Evolutionary conservation across 2,888 invertebrate genomes (phyloP), one percentile per base, ranked within the genome.

Genomic region (Atethmia centrago): DNA sequence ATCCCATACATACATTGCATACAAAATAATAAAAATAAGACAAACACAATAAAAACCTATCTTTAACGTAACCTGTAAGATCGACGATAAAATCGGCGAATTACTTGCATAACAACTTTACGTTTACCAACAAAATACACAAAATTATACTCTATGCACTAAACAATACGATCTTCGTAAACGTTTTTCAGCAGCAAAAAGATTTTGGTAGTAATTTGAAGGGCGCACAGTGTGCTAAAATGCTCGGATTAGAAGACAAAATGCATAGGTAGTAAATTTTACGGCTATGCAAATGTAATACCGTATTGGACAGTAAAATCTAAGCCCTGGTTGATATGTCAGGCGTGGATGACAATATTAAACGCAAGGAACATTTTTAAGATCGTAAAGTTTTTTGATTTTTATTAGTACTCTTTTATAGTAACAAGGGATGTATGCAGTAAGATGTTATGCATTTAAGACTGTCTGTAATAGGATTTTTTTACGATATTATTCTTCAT

Each of bases 261-360:
- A 95, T 94, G 95, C 95, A 94, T 94, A 92, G 93, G 94, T 92
- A 91, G 94, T 95, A 94, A 95, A 94, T 90, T 96, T 96, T 96
- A 96, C 93, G 95, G 91, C 91, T 95, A 96, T 96, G 96, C 95
- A 96, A 96, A 96, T 96, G 91, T 88, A 89, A 90, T 87, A 89
- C 88, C 88, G 90, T 90, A 93, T 92, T 91, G 92, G 90, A 92
- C 89, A 92, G 93, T 95, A 94, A 95, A 95, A 92, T 91, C 89
- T 93, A 91, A 94, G 90, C 93, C 91, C 84, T 86, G 88, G 61
- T 67, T 79, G 76, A 90, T 90, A 90, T 91, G 89, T 91, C 85
- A 92, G 92, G 92, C 92, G 90, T 88, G 87, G 89, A 86, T 88
- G 51, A 87, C 85, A 85, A 90, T 91, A 92, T 92, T 93, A 91